Evolutionary conservation across 2,113 vertebrate genomes (phyloP), one percentile per base, ranked within the genome.

Genomic region (Orthonyx spaldingii): DNA sequence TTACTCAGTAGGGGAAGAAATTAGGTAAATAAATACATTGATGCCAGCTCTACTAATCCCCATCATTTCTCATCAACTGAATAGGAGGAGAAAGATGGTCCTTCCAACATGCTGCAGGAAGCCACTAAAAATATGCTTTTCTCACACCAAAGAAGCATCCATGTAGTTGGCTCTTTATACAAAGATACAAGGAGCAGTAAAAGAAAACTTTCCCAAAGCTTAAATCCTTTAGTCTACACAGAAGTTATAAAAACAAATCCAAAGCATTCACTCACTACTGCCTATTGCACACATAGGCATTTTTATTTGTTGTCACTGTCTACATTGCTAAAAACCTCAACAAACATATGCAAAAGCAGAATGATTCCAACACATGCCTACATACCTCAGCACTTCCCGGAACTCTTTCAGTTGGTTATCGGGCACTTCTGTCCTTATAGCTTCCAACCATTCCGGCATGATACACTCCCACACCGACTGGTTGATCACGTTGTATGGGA

Each of bases 401-500:
- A 99, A 99, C 97, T 99, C 99, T 85, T 99, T 99, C 69, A 99
- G 98, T 22, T 99, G 99, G 66, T 97, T 98, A 94, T 99, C 99
- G 3, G 99, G 99, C 87, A 99, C 99, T 97, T 99, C 99, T 0
- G 98, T 99, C 91, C 99, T 98, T 94, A 99, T 98, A 69, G 99
- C 98, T 97, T 99, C 99, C 94, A 99, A 66, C 99, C 99, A 99
- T 66, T 99, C 99, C 0, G 99, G 99, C 99, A 99, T 99, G 65
- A 99, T 99, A 71, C 99, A 99, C 89, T 99, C 99, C 99, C 99
- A 99, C 94, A 99, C 98, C 0, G 99, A 98, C 89, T 99, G 99
- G 94, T 97, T 99, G 97, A 99, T 99, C 83, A 99, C 99, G 35
- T 99, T 99, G 97, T 99, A 99, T 1, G 99, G 99, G 90, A 99